phyloP scores from a whole-genome alignment of 1,140 invertebrate species.

The Temnothorax longispinosus region DNA sequence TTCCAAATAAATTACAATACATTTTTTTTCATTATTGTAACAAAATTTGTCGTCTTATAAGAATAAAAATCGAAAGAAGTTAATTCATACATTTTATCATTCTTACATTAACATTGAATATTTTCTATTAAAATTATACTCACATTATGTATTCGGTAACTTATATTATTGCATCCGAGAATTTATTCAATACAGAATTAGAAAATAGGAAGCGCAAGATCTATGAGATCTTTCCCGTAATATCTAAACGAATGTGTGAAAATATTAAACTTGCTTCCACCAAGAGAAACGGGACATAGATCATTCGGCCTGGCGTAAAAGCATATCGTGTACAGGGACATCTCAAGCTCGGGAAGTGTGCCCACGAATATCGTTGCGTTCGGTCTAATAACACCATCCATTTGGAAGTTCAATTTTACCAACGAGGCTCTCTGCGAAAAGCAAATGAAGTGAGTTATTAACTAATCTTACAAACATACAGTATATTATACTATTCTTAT shows the following conservation, averaged over 20 bases:
- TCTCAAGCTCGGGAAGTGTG: constrained; percentile 96
- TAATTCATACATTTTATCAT: neutral
- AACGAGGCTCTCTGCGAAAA: constrained; percentile 88
- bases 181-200: constrained; percentile 63
- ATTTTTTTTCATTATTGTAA: neutral
- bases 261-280: constrained; percentile 89
- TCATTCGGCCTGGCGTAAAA: constrained; percentile 91
- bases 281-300: constrained; percentile 91
- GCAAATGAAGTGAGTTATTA: constrained; percentile 34
- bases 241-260: constrained; percentile 90
- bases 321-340: constrained; percentile 95
- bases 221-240: constrained; percentile 91
- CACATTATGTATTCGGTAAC: neutral
- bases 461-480: neutral
- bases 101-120: neutral
- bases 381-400: constrained; percentile 90
- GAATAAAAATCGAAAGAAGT: neutral
- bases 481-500: neutral
- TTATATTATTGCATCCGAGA: neutral
- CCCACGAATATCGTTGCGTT: constrained; percentile 94
- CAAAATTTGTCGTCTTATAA: neutral
- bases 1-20: neutral
- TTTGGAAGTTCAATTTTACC: constrained; percentile 92
- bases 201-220: constrained; percentile 90
- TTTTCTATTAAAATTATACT: neutral